phyloP scores from a whole-genome alignment of 2,888 invertebrate genomes.

The Kryphioiulus occultus region DNA sequence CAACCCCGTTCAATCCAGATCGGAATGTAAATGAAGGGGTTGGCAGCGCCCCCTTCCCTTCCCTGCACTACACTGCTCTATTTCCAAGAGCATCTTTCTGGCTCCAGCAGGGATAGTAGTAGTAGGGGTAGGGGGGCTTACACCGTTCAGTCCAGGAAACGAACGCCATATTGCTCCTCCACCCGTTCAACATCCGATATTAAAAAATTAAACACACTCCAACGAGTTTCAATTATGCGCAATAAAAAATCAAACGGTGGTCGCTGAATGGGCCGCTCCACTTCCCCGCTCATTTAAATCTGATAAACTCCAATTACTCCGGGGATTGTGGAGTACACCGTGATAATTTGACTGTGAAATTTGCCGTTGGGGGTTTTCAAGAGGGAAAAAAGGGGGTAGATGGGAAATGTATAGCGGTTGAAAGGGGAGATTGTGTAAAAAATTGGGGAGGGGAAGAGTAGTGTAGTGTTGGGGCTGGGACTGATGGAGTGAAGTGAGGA shows the following conservation, averaged over 20 bases:
- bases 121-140: not conserved
- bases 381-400: constrained; percentile 41
- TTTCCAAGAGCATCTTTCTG: constrained; percentile 1
- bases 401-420: constrained; percentile 38
- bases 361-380: constrained; percentile 49
- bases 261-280: constrained; percentile 44
- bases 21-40: constrained; percentile 39
- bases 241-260: constrained; percentile 50
- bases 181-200: constrained; percentile 51
- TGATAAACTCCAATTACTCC: constrained; percentile 49
- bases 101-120: not conserved
- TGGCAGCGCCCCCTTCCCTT: not conserved
- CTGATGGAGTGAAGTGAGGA: constrained; percentile 18
- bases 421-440: constrained; percentile 39
- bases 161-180: constrained; percentile 24
- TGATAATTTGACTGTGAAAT: constrained; percentile 52
- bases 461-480: not conserved
- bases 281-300: constrained; percentile 50
- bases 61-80: not conserved
- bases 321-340: constrained; percentile 49
- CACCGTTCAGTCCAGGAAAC: constrained; percentile 23
- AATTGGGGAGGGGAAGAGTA: constrained; percentile 29
- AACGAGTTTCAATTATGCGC: constrained; percentile 52
- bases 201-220: constrained; percentile 53
- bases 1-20: constrained; percentile 30